Base-by-base conservation (phyloP, 92 coral and sea anemone genomes). In the Porites lobata region DNA sequence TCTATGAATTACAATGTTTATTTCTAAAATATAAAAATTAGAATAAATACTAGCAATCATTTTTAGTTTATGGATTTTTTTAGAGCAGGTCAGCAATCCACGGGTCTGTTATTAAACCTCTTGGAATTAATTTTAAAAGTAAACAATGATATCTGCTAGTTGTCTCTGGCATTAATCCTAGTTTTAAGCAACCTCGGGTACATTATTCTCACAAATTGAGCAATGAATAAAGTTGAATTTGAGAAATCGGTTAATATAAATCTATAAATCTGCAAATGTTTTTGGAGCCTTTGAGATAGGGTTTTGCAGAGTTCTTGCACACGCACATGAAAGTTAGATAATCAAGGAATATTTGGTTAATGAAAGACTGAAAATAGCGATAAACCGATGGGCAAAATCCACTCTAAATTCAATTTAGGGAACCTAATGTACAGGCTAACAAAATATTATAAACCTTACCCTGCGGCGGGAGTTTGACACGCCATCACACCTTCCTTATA, bases 191-290 rank as follows among this genome's bases (percentile, higher is more conserved):
- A 26, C 53, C 75, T 10, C 26, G 26, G 51, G 32, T 22, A 70
- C 22, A 9, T 22, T 70, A 70, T 70, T 70, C 75, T 22, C 38
- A 70, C 75, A 70, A 53, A 29, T 70, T 18, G 9, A 43, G 58
- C 76, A 29, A 72, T 53, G 58, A 50, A 72, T 72, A 72, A 17
- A 72, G 76, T 47, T 72, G 76, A 72, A 72, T 8, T 72, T 72
- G 76, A 72, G 14, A 7, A 53, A 13, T 72, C 57, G 17, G 76
- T 38, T 8, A 72, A 72, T 17, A 70, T 13, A 8, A 29, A 12
- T 11, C 57, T 53, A 7, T 53, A 70, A 70, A 70, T 3, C 75
- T 29, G 75, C 75, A 70, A 20, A 70, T 70, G 29, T 26, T 26
- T 26, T 26, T 26, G 29, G 29, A 26, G 29, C 29, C 29, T 26